Conservation (phyloP, 2,113 vertebrate species). For the Hemiprocne comata region DNA sequence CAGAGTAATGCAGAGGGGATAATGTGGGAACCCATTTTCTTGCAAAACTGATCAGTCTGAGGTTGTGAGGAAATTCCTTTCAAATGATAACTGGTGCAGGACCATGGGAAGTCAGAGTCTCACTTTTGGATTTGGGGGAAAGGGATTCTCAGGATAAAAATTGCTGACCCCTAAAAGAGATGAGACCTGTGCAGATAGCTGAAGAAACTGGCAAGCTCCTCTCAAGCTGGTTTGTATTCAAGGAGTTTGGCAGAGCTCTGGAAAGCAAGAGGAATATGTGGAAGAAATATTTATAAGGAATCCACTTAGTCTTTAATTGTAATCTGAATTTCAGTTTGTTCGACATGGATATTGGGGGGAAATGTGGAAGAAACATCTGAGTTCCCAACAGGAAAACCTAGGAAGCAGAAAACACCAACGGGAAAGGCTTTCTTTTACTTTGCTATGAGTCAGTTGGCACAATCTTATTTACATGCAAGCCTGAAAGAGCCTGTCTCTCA, state of each 20-base stretch:
- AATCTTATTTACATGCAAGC: background rate
- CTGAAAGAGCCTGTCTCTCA: background rate
- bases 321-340: background rate
- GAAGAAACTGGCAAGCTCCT: background rate
- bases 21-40: background rate
- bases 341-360: background rate
- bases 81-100: background rate
- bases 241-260: background rate
- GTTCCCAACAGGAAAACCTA: background rate
- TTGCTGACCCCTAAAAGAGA: background rate
- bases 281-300: background rate
- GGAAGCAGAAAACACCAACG: background rate
- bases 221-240: background rate
- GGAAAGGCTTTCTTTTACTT: background rate
- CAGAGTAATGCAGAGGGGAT: fast-evolving
- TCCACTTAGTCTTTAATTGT: background rate
- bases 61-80: background rate
- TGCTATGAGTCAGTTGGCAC: background rate
- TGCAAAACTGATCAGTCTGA: background rate
- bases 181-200: background rate
- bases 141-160: background rate
- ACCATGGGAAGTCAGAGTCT: background rate
- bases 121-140: background rate
- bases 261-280: background rate
- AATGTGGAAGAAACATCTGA: background rate